phyloP scores from a whole-genome alignment of 1,140 invertebrate species.

The Cydia splendana region DNA sequence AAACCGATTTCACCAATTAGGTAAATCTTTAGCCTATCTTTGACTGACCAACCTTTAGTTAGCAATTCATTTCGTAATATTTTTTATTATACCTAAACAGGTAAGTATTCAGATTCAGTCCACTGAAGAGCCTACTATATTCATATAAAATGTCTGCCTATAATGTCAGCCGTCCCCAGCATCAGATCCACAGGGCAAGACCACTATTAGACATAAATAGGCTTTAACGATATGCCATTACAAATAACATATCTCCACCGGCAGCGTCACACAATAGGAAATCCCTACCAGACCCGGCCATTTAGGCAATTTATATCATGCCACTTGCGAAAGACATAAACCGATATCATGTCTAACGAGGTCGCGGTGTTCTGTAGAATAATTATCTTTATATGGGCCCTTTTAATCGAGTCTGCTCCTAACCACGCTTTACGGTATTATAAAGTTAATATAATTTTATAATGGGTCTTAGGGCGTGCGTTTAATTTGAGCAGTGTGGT shows the following conservation, averaged over 20 bases:
- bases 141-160: not conserved
- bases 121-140: not conserved
- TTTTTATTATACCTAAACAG: too few species aligned
- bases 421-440: conserved; percentile 47
- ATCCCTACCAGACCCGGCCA: conserved; percentile 33
- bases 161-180: not conserved
- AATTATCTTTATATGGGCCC: conserved; percentile 55
- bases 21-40: too few species aligned
- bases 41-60: too few species aligned
- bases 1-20: too few species aligned
- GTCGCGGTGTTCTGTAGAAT: conserved; percentile 42
- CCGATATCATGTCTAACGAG: conserved; percentile 49
- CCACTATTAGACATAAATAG: conserved; percentile 30
- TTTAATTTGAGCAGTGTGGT: conserved; percentile 45
- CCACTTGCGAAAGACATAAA: conserved; percentile 46
- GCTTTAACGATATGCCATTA: conserved; percentile 32
- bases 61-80: not conserved
- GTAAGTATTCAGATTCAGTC: not conserved
- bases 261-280: conserved; percentile 16
- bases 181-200: not conserved
- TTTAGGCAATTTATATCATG: conserved; percentile 39
- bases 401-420: conserved; percentile 49
- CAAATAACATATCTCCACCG: conserved; percentile 28
- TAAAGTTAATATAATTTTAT: conserved; percentile 54
- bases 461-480: conserved; percentile 43